These are phyloP conservation scores for Pogonognathellus flavescens DNA, from an alignment of 1,140 invertebrate species.

Conservation along the genomic window DNA sequence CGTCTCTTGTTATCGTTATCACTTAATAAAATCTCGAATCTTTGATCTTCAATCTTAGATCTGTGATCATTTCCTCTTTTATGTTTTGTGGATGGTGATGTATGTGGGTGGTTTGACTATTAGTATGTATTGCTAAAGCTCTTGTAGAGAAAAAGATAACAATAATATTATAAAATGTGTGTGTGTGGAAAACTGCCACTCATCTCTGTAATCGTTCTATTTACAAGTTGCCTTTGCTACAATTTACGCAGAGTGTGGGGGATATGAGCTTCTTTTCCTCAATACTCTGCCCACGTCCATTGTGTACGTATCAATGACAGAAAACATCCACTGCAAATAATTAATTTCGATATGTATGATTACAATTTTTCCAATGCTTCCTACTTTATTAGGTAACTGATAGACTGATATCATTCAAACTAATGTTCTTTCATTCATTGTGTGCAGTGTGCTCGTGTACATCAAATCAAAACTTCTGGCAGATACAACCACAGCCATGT, in stretches of 20 bases:
- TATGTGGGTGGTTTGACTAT: not conserved
- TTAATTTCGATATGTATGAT: conserved; percentile 17
- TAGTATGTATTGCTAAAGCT: conserved; percentile 4
- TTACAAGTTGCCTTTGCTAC: not conserved
- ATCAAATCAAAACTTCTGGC: no score
- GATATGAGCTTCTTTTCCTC: conserved; percentile 6
- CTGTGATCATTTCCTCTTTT: conserved; percentile 28
- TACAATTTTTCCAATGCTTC: conserved; percentile 20
- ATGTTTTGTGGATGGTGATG: not conserved
- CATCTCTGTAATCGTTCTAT: not conserved
- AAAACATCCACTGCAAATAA: conserved; percentile 20
- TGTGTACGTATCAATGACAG: conserved; percentile 30
- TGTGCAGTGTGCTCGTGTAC: no score
- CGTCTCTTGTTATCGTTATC: conserved; percentile 25
- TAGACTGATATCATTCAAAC: no score
- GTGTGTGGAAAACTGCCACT: not conserved
- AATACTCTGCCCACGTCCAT: not conserved
- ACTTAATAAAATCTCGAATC: conserved; percentile 24
- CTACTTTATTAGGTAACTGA: conserved; percentile 1
- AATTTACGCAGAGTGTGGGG: conserved; percentile 3
- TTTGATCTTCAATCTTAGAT: conserved; percentile 15
- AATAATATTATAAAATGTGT: not conserved
- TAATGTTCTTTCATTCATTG: no score
- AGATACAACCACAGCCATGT: no score
- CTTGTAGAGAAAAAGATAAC: not conserved